A percentile compares a stretch with the other conserved stretches of the same genome.
These are phyloP conservation scores for Cantharis nigra DNA, from an alignment of 2,888 invertebrate genomes.

Conservation along the genomic window DNA sequence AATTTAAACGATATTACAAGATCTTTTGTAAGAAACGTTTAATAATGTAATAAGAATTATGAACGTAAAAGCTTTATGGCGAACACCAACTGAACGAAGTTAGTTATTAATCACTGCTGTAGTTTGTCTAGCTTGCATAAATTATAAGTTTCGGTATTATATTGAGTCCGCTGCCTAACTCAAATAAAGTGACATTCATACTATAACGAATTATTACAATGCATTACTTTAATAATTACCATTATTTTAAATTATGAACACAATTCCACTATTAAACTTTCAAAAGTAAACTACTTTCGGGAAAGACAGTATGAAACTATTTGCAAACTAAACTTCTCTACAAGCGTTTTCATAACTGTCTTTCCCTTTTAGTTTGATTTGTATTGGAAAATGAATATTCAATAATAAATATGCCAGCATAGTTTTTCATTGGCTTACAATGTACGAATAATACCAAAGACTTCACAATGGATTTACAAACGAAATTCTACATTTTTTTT, in stretches of 20 bases:
- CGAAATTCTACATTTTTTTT: too few species aligned
- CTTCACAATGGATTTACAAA: too few species aligned
- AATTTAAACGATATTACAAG: not conserved
- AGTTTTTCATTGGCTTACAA: too few species aligned
- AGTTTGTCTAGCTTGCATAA: constrained; percentile 20
- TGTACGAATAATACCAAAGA: too few species aligned
- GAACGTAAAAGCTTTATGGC: not conserved
- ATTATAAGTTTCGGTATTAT: constrained; percentile 15
- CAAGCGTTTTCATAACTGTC: too few species aligned
- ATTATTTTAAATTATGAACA: not conserved
- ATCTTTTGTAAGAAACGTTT: not conserved
- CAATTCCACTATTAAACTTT: not conserved
- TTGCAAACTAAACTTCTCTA: too few species aligned
- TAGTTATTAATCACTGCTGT: constrained; percentile 9
- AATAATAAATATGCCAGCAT: too few species aligned
- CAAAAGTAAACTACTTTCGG: not conserved
- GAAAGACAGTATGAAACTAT: too few species aligned
- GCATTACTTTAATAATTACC: constrained; percentile 9
- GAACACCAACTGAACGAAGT: constrained; percentile 4
- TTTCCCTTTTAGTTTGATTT: too few species aligned
- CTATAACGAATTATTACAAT: constrained; percentile 9
- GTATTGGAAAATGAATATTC: too few species aligned
- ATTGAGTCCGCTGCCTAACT: constrained; percentile 4
- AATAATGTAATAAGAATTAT: not conserved
- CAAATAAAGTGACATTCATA: constrained; percentile 15